phyloP scores from a whole-genome alignment of 2,113 vertebrate species.

The Pampusana beccarii region DNA sequence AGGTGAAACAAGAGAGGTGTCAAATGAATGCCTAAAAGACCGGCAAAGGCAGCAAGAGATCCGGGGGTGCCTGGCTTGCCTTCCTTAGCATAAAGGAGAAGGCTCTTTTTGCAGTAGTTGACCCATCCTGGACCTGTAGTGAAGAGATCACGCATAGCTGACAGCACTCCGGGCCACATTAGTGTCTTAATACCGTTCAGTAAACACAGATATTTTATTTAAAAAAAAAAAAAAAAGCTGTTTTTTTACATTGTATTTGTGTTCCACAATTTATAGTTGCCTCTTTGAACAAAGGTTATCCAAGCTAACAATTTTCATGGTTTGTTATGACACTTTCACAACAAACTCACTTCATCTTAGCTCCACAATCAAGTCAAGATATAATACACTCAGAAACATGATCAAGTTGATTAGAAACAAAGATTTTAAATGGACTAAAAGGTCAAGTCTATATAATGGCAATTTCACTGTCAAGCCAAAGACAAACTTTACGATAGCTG shows the following conservation, averaged over 20 bases:
- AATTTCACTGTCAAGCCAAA: neutral
- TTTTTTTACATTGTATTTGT: neutral
- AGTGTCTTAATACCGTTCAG: neutral
- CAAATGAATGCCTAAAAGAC: neutral
- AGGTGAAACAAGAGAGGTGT: neutral
- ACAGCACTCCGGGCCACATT: neutral
- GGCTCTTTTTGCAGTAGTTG: neutral
- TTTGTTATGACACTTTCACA: neutral
- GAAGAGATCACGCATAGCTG: neutral
- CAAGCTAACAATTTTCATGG: neutral
- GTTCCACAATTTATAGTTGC: neutral
- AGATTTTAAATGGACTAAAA: neutral
- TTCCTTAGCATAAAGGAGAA: neutral
- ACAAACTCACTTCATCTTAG: neutral
- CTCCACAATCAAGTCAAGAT: neutral
- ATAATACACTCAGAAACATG: neutral
- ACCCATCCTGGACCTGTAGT: fast-evolving
- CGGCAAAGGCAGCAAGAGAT: neutral
- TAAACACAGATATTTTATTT: neutral
- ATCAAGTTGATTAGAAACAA: neutral
- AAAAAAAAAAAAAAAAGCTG: neutral
- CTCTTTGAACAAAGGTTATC: neutral
- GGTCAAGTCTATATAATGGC: neutral
- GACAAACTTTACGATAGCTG: neutral
- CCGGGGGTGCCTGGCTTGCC: neutral